Percentiles rank a stretch among this genome's conserved stretches.
phyloP scores from a whole-genome alignment of 2,797 vertebrate species.

The Lacerta viridis region DNA sequence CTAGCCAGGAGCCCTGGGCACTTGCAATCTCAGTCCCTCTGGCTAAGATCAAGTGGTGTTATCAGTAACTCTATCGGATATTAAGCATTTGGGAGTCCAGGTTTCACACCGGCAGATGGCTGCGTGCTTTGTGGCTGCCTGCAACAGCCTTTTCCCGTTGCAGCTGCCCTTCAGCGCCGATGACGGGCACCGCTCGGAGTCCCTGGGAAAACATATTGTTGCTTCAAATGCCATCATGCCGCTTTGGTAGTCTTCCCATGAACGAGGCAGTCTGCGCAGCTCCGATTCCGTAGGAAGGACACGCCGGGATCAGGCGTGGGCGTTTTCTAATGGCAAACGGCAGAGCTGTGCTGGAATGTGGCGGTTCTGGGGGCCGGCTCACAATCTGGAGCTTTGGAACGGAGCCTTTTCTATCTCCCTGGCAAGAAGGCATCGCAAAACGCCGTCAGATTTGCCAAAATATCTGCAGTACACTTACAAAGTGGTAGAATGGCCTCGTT shows the following conservation, averaged over 20 bases:
- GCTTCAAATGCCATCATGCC: neutral
- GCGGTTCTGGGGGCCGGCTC: neutral
- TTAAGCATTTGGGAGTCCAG: neutral
- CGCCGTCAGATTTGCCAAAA: no score
- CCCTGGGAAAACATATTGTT: neutral
- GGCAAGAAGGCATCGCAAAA: neutral
- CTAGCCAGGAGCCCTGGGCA: neutral
- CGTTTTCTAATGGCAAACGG: neutral
- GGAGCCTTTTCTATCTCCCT: neutral
- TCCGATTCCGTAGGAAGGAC: neutral
- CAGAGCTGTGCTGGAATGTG: neutral
- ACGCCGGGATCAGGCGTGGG: neutral
- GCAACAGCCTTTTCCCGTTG: neutral
- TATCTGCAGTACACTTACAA: neutral
- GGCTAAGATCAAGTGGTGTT: constrained; percentile 9
- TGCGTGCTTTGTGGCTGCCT: neutral
- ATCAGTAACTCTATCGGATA: neutral
- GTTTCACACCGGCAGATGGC: neutral
- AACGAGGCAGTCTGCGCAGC: neutral
- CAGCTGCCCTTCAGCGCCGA: neutral
- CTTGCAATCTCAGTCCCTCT: neutral
- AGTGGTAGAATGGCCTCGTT: neutral
- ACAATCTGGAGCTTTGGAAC: neutral
- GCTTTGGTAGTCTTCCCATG: neutral
- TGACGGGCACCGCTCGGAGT: neutral